Conservation (phyloP, 1,140 invertebrate species). For the Cyclargus thomasi region DNA sequence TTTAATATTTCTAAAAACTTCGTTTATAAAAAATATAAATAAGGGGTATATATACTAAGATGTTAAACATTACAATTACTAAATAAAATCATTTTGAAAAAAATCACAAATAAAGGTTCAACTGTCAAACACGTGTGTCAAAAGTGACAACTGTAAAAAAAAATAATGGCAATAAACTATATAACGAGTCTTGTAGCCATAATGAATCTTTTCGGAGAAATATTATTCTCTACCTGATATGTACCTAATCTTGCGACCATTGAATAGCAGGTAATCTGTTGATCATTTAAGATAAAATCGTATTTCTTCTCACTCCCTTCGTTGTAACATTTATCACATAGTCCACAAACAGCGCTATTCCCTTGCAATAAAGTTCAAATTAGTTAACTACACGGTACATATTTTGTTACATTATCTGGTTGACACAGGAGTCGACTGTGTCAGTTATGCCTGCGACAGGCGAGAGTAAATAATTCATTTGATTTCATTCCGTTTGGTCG, state of each 20-base stretch:
- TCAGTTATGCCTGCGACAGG: not conserved
- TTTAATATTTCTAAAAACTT: too few relatives aligned
- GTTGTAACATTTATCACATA: not conserved
- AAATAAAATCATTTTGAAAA: too few relatives aligned
- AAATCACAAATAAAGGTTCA: too few relatives aligned
- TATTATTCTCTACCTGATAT: not conserved
- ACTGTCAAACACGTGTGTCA: too few relatives aligned
- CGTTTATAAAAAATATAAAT: too few relatives aligned
- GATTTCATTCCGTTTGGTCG: not conserved
- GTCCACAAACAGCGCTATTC: not conserved
- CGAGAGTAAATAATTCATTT: not conserved
- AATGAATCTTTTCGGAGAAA: not conserved
- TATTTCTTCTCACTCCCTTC: not conserved
- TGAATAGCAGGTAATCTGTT: not conserved
- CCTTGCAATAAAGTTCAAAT: not conserved
- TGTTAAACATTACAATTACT: too few relatives aligned
- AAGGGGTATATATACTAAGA: too few relatives aligned
- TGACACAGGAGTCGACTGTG: not conserved
- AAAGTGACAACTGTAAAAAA: not conserved
- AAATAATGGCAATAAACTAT: not conserved
- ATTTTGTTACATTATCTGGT: not conserved
- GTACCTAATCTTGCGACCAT: not conserved
- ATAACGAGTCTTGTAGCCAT: too few relatives aligned
- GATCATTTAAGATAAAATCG: not conserved
- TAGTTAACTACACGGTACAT: not conserved